phyloP scores from a whole-genome alignment of 2,113 vertebrate genomes.

The Gnathonemus echidnorhynchus region DNA sequence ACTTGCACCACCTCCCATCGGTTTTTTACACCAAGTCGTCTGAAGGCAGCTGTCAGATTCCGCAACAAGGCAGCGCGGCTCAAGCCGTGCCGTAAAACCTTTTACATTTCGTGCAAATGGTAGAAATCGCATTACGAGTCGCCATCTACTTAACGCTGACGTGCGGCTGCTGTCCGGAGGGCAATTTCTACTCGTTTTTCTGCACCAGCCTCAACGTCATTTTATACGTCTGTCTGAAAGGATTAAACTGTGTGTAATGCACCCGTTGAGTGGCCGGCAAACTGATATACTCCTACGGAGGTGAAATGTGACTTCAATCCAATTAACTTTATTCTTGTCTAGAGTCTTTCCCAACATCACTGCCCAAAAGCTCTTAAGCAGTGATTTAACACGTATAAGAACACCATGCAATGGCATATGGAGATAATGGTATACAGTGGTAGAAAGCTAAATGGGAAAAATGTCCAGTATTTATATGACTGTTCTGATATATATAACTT shows the following conservation, averaged over 20 bases:
- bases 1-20: neutral
- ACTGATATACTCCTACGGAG: neutral
- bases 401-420: neutral
- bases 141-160: slow-evolving; percentile 9
- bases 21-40: neutral
- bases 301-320: neutral
- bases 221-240: neutral
- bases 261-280: neutral
- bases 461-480: neutral
- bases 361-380: neutral
- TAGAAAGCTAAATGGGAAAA: neutral
- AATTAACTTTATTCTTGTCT: slow-evolving; percentile 1
- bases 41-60: neutral
- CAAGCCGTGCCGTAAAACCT: neutral
- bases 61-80: neutral
- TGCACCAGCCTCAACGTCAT: neutral
- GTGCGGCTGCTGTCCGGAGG: neutral
- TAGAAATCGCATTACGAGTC: slow-evolving; percentile 7
- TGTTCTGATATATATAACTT: neutral
- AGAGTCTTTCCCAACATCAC: neutral
- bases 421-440: neutral
- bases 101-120: slow-evolving; percentile 2
- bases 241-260: slow-evolving; percentile 1
- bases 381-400: neutral
- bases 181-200: neutral